These are phyloP conservation scores for Poeciliopsis turrubarensis DNA, from an alignment of 2,113 vertebrate species.

Conservation along the genomic window DNA sequence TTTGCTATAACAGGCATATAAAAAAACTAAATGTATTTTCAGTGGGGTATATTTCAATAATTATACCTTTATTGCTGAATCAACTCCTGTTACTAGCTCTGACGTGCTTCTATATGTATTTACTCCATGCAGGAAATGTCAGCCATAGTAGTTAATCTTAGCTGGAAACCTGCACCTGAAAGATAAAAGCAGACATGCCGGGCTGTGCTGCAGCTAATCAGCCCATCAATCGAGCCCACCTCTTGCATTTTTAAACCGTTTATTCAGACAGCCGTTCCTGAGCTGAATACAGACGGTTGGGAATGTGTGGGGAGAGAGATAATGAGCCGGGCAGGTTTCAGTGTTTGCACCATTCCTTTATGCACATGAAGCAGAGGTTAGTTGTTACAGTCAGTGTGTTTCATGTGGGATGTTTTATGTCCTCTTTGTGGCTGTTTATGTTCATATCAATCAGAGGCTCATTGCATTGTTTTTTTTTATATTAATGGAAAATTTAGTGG, in stretches of 20 bases:
- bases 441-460: not conserved
- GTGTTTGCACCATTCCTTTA: not conserved
- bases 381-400: not conserved
- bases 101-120: not conserved
- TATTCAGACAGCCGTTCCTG: slow-evolving; percentile 25
- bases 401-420: not conserved
- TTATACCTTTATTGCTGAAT: too few relatives aligned
- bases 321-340: slow-evolving; percentile 1
- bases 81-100: too few relatives aligned
- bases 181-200: slow-evolving; percentile 13
- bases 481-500: not conserved
- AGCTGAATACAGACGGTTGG: slow-evolving; percentile 18
- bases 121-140: slow-evolving; percentile 11
- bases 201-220: slow-evolving; percentile 19
- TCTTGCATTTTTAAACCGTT: slow-evolving; percentile 60
- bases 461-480: not conserved
- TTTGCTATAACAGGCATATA: too few relatives aligned
- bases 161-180: slow-evolving; percentile 6
- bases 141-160: slow-evolving; percentile 13
- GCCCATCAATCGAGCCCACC: slow-evolving; percentile 26
- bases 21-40: too few relatives aligned
- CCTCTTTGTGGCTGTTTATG: not conserved
- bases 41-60: too few relatives aligned
- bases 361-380: not conserved
- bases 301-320: slow-evolving; percentile 18